A percentile compares a stretch with the other conserved stretches of the same genome.
These are phyloP conservation scores for Hyles lineata DNA, from an alignment of 2,888 invertebrate species.

Conservation along the genomic window DNA sequence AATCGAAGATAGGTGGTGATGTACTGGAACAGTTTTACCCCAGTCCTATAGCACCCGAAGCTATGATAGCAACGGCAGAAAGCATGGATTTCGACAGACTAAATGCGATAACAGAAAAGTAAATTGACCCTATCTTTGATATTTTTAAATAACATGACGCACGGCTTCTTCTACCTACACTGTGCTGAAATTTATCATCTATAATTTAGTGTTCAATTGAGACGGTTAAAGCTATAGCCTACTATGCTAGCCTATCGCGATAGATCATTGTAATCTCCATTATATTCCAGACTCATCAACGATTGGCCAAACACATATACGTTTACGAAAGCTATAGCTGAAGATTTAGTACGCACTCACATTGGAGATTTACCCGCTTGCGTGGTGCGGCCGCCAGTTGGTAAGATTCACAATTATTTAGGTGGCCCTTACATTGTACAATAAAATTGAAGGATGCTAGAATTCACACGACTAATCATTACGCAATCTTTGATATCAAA, in stretches of 20 bases:
- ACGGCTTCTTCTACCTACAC: no score
- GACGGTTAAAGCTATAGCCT: no score
- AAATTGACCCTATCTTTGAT: background rate
- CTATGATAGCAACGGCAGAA: constrained; percentile 8
- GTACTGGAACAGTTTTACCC: constrained; percentile 13
- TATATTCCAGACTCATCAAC: constrained; percentile 60
- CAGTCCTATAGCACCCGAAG: background rate
- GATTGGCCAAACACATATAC: constrained; percentile 89
- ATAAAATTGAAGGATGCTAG: no score
- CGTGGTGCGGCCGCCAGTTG: constrained; percentile 31
- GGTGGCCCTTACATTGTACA: no score
- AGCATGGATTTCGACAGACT: constrained; percentile 16
- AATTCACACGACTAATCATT: no score
- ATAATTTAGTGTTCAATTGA: no score
- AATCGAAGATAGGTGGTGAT: background rate
- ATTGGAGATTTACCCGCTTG: constrained; percentile 39
- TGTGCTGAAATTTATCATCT: no score
- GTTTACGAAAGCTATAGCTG: constrained; percentile 89
- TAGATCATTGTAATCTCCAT: no score
- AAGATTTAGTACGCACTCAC: constrained; percentile 85
- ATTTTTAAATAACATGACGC: background rate
- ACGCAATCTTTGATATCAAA: no score
- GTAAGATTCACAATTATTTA: background rate
- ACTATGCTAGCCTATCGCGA: no score
- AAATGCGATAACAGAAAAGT: constrained; percentile 32